Percentiles rank a stretch among this genome's conserved stretches.
Conservation (phyloP, 2,113 vertebrate genomes). For the Nothoprocta perdicaria region DNA sequence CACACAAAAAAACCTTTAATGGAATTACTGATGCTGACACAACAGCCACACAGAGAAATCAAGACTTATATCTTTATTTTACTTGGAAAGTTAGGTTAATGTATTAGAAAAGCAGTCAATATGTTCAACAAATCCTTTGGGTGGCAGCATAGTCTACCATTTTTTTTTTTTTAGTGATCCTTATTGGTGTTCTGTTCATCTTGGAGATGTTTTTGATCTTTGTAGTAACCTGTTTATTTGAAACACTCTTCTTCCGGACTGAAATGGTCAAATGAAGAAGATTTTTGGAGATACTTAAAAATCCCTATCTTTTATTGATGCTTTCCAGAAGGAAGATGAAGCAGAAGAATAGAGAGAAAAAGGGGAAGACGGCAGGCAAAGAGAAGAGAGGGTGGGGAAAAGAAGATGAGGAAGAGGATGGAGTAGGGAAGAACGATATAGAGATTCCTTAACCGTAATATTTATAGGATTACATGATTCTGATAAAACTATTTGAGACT, state of each 20-base stretch:
- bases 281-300: background rate
- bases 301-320: background rate
- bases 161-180: background rate
- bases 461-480: too few species aligned
- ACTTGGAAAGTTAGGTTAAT: background rate
- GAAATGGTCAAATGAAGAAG: background rate
- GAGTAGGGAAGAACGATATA: too few species aligned
- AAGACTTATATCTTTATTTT: background rate
- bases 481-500: too few species aligned
- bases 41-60: background rate
- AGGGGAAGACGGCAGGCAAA: fast-evolving
- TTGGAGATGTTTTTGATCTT: background rate
- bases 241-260: background rate
- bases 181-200: background rate
- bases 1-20: background rate
- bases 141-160: background rate
- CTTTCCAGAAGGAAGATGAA: background rate
- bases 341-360: background rate
- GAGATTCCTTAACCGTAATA: too few species aligned
- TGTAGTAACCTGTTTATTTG: background rate
- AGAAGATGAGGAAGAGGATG: too few species aligned
- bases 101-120: background rate
- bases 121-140: background rate
- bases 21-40: background rate
- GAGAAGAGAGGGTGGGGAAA: too few species aligned